phyloP scores from a whole-genome alignment of 2,888 invertebrate genomes.

The Endomychus coccineus region DNA sequence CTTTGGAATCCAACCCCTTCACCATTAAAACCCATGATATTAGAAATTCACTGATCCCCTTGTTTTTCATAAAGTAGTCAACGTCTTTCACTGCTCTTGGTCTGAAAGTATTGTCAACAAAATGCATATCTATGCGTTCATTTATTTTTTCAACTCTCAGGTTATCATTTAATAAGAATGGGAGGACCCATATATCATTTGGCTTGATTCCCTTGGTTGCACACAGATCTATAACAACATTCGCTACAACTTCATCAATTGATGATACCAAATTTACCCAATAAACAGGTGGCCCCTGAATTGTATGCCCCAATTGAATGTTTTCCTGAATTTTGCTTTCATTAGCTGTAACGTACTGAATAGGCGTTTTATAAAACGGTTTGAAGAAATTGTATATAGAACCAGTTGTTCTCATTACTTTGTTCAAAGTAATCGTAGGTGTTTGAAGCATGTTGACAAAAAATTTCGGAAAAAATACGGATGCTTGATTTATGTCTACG shows the following conservation, averaged over 20 bases:
- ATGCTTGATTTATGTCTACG: conserved; percentile 40
- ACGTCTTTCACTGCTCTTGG: conserved; percentile 35
- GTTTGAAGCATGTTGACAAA: conserved; percentile 34
- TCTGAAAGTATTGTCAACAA: conserved; percentile 36
- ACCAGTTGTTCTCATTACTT: conserved; percentile 38
- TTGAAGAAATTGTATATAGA: conserved; percentile 36
- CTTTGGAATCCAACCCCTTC: conserved; percentile 40
- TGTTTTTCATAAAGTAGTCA: conserved; percentile 33
- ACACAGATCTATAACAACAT: conserved; percentile 36
- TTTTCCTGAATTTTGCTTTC: conserved; percentile 23
- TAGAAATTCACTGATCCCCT: conserved; percentile 33
- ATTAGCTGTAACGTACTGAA: conserved; percentile 29
- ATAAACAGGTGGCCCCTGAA: conserved; percentile 35
- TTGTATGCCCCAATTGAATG: conserved; percentile 32
- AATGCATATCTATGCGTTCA: conserved; percentile 31
- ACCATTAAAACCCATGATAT: conserved; percentile 37
- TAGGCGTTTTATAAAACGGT: conserved; percentile 34
- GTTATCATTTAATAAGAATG: conserved; percentile 33
- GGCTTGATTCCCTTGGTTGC: conserved; percentile 39
- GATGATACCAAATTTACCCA: conserved; percentile 30
- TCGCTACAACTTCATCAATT: conserved; percentile 26
- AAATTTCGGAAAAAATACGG: conserved; percentile 37
- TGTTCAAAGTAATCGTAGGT: conserved; percentile 32
- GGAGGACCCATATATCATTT: conserved; percentile 37
- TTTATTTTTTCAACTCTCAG: conserved; percentile 32